Conservation (phyloP, 2,888 invertebrate genomes). For the Antheraea yamamai region DNA sequence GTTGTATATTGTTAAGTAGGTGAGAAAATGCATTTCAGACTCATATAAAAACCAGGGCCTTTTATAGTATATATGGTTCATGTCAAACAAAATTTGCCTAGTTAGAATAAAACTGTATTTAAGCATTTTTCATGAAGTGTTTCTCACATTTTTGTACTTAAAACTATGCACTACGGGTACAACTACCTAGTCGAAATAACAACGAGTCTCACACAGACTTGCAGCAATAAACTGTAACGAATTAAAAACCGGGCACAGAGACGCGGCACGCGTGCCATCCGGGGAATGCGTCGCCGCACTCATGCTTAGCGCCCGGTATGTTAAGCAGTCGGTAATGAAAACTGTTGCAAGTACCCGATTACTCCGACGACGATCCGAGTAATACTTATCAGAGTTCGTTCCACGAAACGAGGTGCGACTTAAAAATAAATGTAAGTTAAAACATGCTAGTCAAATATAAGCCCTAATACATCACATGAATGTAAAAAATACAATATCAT, state of each 20-base stretch:
- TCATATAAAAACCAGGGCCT: too few relatives aligned
- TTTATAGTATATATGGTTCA: too few relatives aligned
- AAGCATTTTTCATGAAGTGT: background rate
- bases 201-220: constrained; percentile 19
- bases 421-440: background rate
- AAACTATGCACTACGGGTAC: background rate
- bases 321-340: constrained; percentile 73
- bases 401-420: constrained; percentile 27
- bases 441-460: too few relatives aligned
- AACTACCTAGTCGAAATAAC: constrained; percentile 7
- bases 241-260: constrained; percentile 32
- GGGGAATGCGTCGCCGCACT: constrained; percentile 16
- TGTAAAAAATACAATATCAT: too few relatives aligned
- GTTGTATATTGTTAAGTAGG: too few relatives aligned
- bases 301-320: constrained; percentile 49
- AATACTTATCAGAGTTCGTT: constrained; percentile 17
- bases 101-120: background rate
- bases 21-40: too few relatives aligned
- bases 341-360: constrained; percentile 55
- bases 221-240: constrained; percentile 35
- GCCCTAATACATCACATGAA: too few relatives aligned
- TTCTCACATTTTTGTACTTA: background rate
- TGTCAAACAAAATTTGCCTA: too few relatives aligned
- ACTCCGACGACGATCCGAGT: constrained; percentile 38
- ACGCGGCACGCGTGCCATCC: constrained; percentile 20